phyloP scores from a whole-genome alignment of 2,888 invertebrate genomes.

The Itoplectis maculator region DNA sequence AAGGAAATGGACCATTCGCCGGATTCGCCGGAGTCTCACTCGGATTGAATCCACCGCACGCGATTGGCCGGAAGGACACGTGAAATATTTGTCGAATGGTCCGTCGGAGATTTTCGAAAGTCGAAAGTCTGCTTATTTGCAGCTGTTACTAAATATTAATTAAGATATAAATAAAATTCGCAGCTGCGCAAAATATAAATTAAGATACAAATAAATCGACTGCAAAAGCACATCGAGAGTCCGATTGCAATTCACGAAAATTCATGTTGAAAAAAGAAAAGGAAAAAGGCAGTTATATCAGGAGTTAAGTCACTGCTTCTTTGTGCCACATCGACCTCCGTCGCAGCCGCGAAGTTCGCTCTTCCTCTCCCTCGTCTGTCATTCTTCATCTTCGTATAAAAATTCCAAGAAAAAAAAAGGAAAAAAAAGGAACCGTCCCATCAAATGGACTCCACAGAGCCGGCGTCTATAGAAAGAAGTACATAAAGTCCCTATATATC shows the following conservation, averaged over 20 bases:
- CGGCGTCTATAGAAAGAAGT: neutral
- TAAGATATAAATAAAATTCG: too few relatives aligned
- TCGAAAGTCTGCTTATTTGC: neutral
- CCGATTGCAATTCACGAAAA: too few relatives aligned
- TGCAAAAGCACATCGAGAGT: too few relatives aligned
- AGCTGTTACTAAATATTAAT: neutral
- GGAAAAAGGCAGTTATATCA: neutral
- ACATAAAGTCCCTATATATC: neutral
- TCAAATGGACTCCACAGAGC: neutral
- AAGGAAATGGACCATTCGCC: constrained; percentile 23
- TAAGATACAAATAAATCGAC: too few relatives aligned
- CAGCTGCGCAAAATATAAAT: too few relatives aligned
- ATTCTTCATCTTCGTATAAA: neutral
- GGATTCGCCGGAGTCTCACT: neutral
- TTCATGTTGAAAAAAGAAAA: too few relatives aligned
- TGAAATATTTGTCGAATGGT: neutral
- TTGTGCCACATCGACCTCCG: neutral
- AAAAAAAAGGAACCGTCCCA: neutral
- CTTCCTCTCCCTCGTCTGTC: neutral
- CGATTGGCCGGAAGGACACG: neutral
- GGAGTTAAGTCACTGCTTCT: neutral
- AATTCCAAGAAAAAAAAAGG: neutral
- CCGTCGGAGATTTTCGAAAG: neutral
- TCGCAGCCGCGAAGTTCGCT: neutral
- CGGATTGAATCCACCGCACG: constrained; percentile 1